phyloP scores from a whole-genome alignment of 2,888 invertebrate species.

The Chironomus tentans region DNA sequence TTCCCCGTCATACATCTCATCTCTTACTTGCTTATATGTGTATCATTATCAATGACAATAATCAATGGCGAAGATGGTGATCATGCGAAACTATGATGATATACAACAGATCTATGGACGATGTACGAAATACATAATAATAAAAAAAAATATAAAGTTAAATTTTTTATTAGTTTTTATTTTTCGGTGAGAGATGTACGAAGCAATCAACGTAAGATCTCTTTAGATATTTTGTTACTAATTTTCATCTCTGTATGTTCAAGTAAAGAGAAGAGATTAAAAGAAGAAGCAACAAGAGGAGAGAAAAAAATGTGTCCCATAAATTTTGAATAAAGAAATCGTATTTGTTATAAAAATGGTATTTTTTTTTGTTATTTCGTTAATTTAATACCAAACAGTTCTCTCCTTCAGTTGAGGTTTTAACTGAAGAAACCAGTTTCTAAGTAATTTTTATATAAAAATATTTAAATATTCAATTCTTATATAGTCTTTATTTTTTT shows the following conservation, averaged over 20 bases:
- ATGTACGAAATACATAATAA: neutral
- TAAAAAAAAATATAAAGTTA: too few species aligned
- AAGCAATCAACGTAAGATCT: constrained; percentile 1
- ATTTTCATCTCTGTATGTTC: neutral
- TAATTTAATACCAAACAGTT: constrained; percentile 21
- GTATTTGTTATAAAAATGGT: constrained; percentile 21
- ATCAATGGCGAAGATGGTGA: too few species aligned
- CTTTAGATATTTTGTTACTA: constrained; percentile 15
- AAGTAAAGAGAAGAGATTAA: neutral
- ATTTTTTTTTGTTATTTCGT: constrained; percentile 11
- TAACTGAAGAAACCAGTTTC: constrained; percentile 17
- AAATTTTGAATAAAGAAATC: constrained; percentile 21
- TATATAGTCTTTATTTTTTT: neutral
- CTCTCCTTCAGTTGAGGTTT: neutral
- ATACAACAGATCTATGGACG: too few species aligned
- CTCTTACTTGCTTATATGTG: neutral
- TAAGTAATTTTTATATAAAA: constrained; percentile 13
- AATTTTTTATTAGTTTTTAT: neutral
- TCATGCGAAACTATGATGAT: too few species aligned
- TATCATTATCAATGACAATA: too few species aligned
- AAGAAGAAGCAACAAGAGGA: neutral
- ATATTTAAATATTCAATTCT: constrained; percentile 18
- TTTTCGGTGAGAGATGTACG: neutral
- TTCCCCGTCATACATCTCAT: neutral
- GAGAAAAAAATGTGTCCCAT: constrained; percentile 23